Evolutionary conservation across 2,113 vertebrate species (phyloP).

Genomic region (Psilopogon haemacephalus): DNA sequence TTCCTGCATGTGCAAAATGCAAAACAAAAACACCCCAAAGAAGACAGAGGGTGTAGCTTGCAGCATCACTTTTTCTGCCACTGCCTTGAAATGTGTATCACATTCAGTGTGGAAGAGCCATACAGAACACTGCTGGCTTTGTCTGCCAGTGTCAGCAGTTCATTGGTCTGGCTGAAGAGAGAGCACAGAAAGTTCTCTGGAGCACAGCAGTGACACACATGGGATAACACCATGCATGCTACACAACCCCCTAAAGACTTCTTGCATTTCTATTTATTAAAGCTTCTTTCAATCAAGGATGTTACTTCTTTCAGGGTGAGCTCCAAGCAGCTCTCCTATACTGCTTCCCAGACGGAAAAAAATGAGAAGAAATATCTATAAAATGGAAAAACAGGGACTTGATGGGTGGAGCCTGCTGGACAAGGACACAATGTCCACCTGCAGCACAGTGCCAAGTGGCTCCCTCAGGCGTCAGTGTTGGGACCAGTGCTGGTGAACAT

Average conservation of each 20-base stretch:
- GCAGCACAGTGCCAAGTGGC: no score
- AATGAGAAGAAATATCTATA: background rate
- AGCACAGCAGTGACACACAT: background rate
- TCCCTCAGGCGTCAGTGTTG: no score
- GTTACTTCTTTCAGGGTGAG: constrained; percentile 1
- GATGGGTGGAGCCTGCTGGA: no score
- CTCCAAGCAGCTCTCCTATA: background rate
- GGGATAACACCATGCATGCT: background rate
- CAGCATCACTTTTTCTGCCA: background rate
- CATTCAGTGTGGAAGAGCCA: background rate
- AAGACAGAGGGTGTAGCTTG: background rate
- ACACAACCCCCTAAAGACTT: constrained; percentile 11
- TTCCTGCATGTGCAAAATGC: background rate
- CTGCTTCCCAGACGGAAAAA: background rate
- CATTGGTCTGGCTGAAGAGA: background rate
- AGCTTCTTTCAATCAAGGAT: constrained; percentile 26
- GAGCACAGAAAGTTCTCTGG: background rate
- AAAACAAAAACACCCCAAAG: background rate
- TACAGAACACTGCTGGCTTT: background rate
- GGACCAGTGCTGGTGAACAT: no score
- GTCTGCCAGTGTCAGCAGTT: background rate
- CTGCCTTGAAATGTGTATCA: background rate
- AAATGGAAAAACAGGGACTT: no score
- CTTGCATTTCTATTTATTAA: constrained; percentile 28
- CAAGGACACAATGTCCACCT: no score